These are phyloP conservation scores for Coelopa pilipes DNA, from an alignment of 2,888 invertebrate species.

Conservation along the genomic window DNA sequence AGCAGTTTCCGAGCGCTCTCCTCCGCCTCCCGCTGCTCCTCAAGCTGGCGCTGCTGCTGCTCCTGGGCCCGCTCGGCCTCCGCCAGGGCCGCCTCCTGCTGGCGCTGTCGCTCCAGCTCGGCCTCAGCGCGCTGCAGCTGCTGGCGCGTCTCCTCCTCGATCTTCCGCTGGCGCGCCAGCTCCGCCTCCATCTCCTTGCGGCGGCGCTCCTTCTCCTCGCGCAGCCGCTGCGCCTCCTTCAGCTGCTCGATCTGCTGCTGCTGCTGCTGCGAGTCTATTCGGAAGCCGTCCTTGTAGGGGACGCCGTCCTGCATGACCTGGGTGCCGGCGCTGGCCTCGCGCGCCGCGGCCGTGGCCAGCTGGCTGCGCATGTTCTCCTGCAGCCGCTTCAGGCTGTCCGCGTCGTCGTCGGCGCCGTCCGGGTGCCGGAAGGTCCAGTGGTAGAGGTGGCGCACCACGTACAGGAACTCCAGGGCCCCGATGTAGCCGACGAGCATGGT, in stretches of 20 bases:
- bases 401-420: slow-evolving; percentile 43
- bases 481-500: slow-evolving; percentile 81
- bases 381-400: slow-evolving; percentile 53
- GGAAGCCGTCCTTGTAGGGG: slow-evolving; percentile 61
- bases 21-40: slow-evolving; percentile 35
- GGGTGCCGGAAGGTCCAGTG: slow-evolving; percentile 62
- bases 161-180: slow-evolving; percentile 55
- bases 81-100: slow-evolving; percentile 34
- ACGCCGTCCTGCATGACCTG: slow-evolving; percentile 65
- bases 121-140: slow-evolving; percentile 58
- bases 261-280: slow-evolving; percentile 55
- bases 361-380: slow-evolving; percentile 58
- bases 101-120: slow-evolving; percentile 47
- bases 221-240: slow-evolving; percentile 43
- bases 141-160: slow-evolving; percentile 57
- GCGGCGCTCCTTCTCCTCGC: slow-evolving; percentile 43
- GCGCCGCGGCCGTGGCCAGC: slow-evolving; percentile 51
- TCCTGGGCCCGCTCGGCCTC: slow-evolving; percentile 31
- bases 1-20: slow-evolving; percentile 41
- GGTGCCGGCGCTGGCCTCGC: slow-evolving; percentile 49
- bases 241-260: slow-evolving; percentile 44
- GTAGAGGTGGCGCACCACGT: slow-evolving; percentile 62
- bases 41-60: slow-evolving; percentile 28
- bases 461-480: slow-evolving; percentile 74
- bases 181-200: slow-evolving; percentile 56